A percentile compares a stretch with the other conserved stretches of the same genome.
Conservation (phyloP, 2,888 invertebrate genomes). For the Drosophila barbarae region DNA sequence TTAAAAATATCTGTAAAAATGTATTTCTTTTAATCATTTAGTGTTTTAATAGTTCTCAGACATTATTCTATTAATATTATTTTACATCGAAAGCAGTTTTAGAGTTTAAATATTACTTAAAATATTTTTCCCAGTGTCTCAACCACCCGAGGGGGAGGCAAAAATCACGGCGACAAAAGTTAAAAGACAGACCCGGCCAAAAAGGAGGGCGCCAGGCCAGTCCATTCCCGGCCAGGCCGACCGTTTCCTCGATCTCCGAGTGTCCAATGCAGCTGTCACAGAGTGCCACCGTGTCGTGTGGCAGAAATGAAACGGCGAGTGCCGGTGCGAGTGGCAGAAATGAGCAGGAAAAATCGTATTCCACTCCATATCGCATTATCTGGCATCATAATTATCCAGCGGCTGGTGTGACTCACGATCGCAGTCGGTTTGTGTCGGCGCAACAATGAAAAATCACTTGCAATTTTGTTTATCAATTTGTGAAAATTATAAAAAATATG, state of each 20-base stretch:
- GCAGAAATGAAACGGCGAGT: conserved; percentile 44
- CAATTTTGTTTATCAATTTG: conserved; percentile 77
- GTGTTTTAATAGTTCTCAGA: too few species aligned
- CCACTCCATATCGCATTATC: conserved; percentile 73
- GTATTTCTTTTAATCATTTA: too few species aligned
- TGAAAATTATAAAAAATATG: conserved; percentile 76
- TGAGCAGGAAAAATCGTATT: conserved; percentile 49
- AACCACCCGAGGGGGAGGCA: conserved; percentile 13
- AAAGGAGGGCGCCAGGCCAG: conserved; percentile 57
- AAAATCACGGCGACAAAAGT: conserved; percentile 67
- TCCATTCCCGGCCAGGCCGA: conserved; percentile 20
- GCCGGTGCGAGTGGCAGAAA: conserved; percentile 32
- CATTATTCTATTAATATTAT: neutral
- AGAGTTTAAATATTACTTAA: fast-evolving
- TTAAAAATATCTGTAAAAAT: too few species aligned
- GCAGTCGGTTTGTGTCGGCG: conserved; percentile 17
- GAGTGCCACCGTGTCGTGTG: conserved; percentile 66
- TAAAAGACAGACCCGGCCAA: conserved; percentile 51
- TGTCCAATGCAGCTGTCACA: conserved; percentile 71
- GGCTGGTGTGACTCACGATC: conserved; percentile 50
- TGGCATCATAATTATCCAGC: conserved; percentile 76
- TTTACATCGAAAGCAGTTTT: fast-evolving
- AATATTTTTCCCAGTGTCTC: conserved; percentile 1
- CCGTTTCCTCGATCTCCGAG: conserved; percentile 46
- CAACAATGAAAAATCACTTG: conserved; percentile 73